A percentile compares a stretch with the other conserved stretches of the same genome.
phyloP scores from a whole-genome alignment of 2,113 vertebrate species.

The Tichodroma muraria region DNA sequence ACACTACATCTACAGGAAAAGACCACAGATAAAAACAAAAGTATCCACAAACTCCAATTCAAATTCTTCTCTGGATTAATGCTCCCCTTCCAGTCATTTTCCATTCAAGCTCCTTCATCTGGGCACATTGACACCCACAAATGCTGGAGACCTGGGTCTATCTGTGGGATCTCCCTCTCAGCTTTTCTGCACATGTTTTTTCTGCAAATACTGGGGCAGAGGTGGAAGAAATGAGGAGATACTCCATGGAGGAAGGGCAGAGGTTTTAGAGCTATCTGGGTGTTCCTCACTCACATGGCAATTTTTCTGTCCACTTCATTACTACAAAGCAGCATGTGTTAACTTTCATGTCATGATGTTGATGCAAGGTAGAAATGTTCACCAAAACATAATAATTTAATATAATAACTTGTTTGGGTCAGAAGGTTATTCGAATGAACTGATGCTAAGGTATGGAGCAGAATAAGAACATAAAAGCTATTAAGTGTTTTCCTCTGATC shows the following conservation, averaged over 20 bases:
- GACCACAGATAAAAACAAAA: neutral
- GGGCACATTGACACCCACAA: neutral
- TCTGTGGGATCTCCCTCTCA: neutral
- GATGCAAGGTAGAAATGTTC: neutral
- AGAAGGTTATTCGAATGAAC: neutral
- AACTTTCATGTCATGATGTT: neutral
- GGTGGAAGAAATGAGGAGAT: neutral
- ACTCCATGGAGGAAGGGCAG: neutral
- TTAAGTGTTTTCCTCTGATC: neutral
- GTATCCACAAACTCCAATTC: neutral
- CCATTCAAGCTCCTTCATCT: neutral
- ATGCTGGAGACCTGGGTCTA: neutral
- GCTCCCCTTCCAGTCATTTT: neutral
- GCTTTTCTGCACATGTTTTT: neutral
- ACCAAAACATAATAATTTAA: neutral
- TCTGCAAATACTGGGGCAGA: neutral
- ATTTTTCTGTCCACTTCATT: neutral
- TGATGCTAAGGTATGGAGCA: neutral
- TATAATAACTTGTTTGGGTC: neutral
- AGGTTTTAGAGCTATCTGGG: neutral
- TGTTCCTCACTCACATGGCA: neutral
- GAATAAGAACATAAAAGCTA: neutral
- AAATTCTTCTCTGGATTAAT: neutral
- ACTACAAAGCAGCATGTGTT: neutral
- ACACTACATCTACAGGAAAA: neutral